phyloP scores from a whole-genome alignment of 2,113 vertebrate genomes.

The Trichomycterus rosablanca region DNA sequence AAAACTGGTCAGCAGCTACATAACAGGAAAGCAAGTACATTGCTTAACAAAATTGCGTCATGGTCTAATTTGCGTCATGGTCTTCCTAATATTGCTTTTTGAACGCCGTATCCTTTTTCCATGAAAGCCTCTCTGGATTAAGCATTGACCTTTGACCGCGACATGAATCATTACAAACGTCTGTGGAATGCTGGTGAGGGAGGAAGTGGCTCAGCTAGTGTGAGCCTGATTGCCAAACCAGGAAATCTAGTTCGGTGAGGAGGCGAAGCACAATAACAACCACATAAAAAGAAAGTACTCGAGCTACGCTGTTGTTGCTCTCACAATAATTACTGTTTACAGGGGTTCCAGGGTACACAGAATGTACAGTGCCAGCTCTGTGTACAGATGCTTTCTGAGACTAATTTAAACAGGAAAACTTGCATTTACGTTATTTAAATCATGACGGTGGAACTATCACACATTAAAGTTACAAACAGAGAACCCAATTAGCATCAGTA shows the following conservation, averaged over 20 bases:
- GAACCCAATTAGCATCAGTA: no score
- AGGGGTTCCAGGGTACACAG: conserved; percentile 33
- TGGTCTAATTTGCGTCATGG: no score
- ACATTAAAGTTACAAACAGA: no score
- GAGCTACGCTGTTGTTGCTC: background rate
- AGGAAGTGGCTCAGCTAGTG: conserved; percentile 53
- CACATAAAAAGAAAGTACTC: conserved; percentile 26
- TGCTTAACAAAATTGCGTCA: no score
- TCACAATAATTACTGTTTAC: conserved; percentile 47
- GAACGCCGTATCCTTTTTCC: conserved; percentile 42
- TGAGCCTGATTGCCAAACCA: conserved; percentile 35
- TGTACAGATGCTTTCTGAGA: no score
- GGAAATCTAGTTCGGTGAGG: conserved; percentile 49
- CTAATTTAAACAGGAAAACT: no score
- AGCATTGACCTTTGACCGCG: conserved; percentile 57
- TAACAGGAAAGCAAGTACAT: no score
- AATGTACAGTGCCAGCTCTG: background rate
- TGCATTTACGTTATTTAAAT: no score
- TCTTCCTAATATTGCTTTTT: no score
- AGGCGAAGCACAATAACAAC: conserved; percentile 25
- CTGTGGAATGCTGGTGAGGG: conserved; percentile 57
- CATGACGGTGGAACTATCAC: no score
- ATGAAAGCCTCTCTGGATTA: conserved; percentile 50
- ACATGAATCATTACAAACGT: conserved; percentile 57
- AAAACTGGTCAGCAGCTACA: no score